phyloP scores from a whole-genome alignment of 2,797 vertebrate species.

The Echiichthys vipera region DNA sequence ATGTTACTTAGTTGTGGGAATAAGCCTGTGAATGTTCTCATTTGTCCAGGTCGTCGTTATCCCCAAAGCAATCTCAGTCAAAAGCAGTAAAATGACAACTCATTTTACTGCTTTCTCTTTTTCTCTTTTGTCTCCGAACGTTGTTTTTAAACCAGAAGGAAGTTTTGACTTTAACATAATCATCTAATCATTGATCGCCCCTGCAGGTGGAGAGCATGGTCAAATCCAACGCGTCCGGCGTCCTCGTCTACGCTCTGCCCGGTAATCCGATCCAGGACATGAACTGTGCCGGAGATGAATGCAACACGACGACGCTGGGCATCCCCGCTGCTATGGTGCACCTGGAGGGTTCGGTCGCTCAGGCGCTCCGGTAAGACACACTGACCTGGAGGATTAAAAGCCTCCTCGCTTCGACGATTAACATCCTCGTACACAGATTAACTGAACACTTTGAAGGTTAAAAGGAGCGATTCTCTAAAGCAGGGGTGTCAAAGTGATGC shows the following conservation, averaged over 20 bases:
- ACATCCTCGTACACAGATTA: constrained; percentile 4
- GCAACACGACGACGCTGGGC: constrained; percentile 53
- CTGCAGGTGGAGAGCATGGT: constrained; percentile 83
- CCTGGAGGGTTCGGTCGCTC: constrained; percentile 64
- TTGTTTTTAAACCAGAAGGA: not conserved
- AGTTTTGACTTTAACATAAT: not conserved
- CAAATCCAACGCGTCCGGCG: constrained; percentile 79
- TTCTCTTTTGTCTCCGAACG: not conserved
- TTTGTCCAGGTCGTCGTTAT: too few relatives aligned
- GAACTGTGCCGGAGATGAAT: constrained; percentile 82
- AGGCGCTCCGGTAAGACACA: constrained; percentile 71
- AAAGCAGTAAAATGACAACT: too few relatives aligned
- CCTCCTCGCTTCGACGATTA: not conserved
- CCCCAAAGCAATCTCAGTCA: too few relatives aligned
- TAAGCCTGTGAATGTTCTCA: too few relatives aligned
- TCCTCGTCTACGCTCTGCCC: constrained; percentile 77
- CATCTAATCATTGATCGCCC: not conserved
- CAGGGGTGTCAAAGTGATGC: too few relatives aligned
- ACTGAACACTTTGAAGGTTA: constrained; percentile 13
- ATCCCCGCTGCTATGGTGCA: constrained; percentile 87
- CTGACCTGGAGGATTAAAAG: constrained; percentile 22
- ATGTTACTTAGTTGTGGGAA: too few relatives aligned
- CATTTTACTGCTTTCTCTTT: not conserved
- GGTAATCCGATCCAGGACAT: constrained; percentile 85
- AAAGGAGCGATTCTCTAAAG: not conserved